These are phyloP conservation scores for Leptinotarsa peninsularis DNA, from an alignment of 2,888 invertebrate genomes.

Conservation along the genomic window DNA sequence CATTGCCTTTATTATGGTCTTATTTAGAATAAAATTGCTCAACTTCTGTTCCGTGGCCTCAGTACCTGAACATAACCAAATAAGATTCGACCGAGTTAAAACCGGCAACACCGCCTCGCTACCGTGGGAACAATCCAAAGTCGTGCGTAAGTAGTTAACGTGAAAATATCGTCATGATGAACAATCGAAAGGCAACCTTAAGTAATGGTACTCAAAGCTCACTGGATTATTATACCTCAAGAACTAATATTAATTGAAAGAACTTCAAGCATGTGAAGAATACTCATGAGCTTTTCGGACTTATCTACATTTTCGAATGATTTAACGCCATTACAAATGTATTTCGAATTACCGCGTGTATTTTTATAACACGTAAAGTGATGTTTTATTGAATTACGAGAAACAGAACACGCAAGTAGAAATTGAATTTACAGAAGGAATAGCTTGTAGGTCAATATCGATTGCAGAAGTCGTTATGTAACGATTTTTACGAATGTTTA, in stretches of 20 bases:
- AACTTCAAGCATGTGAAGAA: slow-evolving; percentile 39
- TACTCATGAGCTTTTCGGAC: slow-evolving; percentile 38
- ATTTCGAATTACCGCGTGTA: slow-evolving; percentile 31
- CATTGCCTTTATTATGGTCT: not conserved
- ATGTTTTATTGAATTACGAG: slow-evolving; percentile 11
- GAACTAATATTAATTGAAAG: slow-evolving; percentile 45
- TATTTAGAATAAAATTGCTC: not conserved
- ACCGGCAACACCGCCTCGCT: slow-evolving; percentile 41
- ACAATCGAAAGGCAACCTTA: slow-evolving; percentile 44
- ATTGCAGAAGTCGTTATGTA: not conserved
- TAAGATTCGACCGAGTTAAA: not conserved
- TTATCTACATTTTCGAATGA: slow-evolving; percentile 30
- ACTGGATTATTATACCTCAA: slow-evolving; percentile 28
- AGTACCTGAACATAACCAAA: not conserved
- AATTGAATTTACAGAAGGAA: not conserved
- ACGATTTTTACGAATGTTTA: slow-evolving; percentile 8
- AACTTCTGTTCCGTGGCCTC: not conserved
- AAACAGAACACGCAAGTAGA: not conserved
- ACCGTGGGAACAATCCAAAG: slow-evolving; percentile 60
- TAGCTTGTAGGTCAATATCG: slow-evolving; percentile 1
- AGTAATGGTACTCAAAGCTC: slow-evolving; percentile 28
- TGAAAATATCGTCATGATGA: slow-evolving; percentile 57
- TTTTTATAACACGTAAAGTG: slow-evolving; percentile 12
- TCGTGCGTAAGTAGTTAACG: slow-evolving; percentile 61
- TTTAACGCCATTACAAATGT: slow-evolving; percentile 27